phyloP scores from a whole-genome alignment of 2,797 vertebrate species.

The Alca torda region DNA sequence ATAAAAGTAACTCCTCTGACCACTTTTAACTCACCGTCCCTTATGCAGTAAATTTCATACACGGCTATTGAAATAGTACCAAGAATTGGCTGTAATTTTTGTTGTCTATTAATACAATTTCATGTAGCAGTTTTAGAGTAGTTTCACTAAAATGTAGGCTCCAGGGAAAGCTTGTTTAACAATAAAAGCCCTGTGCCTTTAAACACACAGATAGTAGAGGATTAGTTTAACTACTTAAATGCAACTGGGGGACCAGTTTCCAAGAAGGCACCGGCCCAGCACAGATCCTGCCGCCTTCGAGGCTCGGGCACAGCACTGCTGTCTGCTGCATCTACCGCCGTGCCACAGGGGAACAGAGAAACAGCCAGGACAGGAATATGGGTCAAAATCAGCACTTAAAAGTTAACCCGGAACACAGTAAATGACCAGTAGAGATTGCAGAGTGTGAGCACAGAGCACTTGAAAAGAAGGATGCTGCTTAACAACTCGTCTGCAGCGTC shows the following conservation, averaged over 20 bases:
- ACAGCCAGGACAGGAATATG: slow-evolving; percentile 3
- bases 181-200: slow-evolving; percentile 27
- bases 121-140: slow-evolving; percentile 1
- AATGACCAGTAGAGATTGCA: neutral
- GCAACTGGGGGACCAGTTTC: neutral
- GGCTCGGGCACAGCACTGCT: neutral
- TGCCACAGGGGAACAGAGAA: neutral
- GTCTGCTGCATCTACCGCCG: neutral
- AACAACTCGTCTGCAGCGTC: neutral
- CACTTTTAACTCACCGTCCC: slow-evolving; percentile 67
- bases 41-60: slow-evolving; percentile 62
- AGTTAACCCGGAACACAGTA: slow-evolving; percentile 8
- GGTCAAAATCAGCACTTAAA: slow-evolving; percentile 56
- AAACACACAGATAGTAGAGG: slow-evolving; percentile 6
- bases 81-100: slow-evolving; percentile 44
- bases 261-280: neutral
- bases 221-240: slow-evolving; percentile 23
- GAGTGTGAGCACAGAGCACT: neutral
- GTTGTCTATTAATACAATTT: slow-evolving; percentile 54
- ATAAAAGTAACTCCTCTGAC: slow-evolving; percentile 60
- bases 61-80: slow-evolving; percentile 41
- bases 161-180: slow-evolving; percentile 32
- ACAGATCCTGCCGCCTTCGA: neutral
- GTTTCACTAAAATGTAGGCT: neutral
- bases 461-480: neutral